These are phyloP conservation scores for Teleiodes luculella DNA, from an alignment of 2,888 invertebrate species.

Conservation along the genomic window DNA sequence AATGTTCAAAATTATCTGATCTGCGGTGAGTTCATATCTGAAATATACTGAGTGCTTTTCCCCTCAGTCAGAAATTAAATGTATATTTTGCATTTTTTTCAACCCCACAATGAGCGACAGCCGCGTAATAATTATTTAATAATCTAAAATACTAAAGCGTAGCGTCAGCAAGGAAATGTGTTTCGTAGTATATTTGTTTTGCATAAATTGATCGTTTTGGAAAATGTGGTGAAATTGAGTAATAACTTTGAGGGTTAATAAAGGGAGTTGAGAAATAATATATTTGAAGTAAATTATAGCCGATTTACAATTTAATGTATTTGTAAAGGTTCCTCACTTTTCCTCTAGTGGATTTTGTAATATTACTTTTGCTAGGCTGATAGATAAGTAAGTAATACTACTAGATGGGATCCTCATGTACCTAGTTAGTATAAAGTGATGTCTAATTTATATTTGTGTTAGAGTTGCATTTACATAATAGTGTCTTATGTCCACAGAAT, in stretches of 20 bases:
- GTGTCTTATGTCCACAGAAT: too few relatives aligned
- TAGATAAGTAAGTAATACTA: background rate
- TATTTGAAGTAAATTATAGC: background rate
- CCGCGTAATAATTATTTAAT: slow-evolving; percentile 30
- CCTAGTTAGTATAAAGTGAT: background rate
- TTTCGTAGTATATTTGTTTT: slow-evolving; percentile 2
- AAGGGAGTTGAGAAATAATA: background rate
- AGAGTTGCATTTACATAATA: background rate
- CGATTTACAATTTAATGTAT: background rate
- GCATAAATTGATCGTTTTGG: background rate
- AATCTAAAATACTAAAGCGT: slow-evolving; percentile 15
- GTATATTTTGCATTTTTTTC: slow-evolving; percentile 70
- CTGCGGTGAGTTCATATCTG: background rate
- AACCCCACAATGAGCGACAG: slow-evolving; percentile 29
- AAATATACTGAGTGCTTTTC: slow-evolving; percentile 41
- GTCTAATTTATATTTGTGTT: background rate
- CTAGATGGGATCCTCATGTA: background rate
- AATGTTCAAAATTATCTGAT: slow-evolving; percentile 1
- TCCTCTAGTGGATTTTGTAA: background rate
- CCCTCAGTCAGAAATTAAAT: slow-evolving; percentile 64
- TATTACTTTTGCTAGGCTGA: background rate
- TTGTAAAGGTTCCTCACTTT: background rate
- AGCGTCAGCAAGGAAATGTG: slow-evolving; percentile 4
- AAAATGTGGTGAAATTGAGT: background rate
- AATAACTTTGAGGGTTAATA: background rate